Evolutionary conservation across 2,797 vertebrate species (phyloP).

Genomic region (Ambastaia sidthimunki): DNA sequence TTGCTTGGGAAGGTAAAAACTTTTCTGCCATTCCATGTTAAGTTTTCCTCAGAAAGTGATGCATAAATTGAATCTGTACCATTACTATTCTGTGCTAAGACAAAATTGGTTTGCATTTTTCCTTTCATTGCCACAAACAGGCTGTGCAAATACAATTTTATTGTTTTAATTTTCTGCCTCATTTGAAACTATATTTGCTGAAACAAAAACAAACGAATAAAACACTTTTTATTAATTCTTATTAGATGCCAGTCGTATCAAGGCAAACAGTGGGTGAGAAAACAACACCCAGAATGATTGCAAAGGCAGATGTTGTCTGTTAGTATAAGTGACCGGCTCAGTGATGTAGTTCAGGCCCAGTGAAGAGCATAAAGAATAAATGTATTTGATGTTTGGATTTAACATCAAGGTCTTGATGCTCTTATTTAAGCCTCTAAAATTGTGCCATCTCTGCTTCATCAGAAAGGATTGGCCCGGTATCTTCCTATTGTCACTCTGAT

Average conservation of each 20-base stretch:
- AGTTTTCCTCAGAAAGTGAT: no score
- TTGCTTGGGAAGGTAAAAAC: no score
- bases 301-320: no score
- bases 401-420: not conserved
- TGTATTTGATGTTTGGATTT: constrained; percentile 6
- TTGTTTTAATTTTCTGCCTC: constrained; percentile 22
- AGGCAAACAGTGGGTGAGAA: no score
- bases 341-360: not conserved
- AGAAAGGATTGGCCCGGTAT: constrained; percentile 12
- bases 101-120: not conserved
- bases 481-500: not conserved
- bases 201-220: not conserved
- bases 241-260: not conserved
- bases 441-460: constrained; percentile 24
- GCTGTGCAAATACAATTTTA: not conserved
- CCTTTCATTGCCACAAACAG: not conserved
- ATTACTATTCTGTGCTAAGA: not conserved
- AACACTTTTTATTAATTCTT: constrained; percentile 9
- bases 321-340: not conserved
- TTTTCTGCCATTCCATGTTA: no score
- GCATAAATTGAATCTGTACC: constrained; percentile 1
- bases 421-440: constrained; percentile 16
- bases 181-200: constrained; percentile 6
- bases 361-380: not conserved
- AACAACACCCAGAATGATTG: no score